Percentiles rank a stretch among this genome's conserved stretches.
Evolutionary conservation across 2,113 vertebrate genomes (phyloP).

Genomic region (Silurus meridionalis): DNA sequence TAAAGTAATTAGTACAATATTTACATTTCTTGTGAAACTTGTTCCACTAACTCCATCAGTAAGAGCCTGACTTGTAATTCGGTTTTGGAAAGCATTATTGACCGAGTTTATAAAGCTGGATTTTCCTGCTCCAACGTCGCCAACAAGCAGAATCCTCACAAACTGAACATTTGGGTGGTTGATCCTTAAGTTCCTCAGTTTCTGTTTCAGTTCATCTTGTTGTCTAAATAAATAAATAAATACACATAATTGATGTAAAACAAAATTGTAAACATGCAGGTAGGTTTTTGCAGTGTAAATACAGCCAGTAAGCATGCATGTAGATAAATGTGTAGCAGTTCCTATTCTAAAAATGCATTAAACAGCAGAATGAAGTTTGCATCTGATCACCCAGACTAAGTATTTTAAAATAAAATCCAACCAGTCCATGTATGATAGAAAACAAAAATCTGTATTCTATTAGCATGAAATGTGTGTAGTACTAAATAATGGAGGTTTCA

Average conservation of each 20-base stretch:
- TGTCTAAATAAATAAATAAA: not conserved
- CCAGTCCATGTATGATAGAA: no score
- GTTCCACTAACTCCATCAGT: not conserved
- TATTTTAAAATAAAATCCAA: no score
- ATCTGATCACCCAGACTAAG: no score
- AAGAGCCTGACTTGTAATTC: conserved; percentile 6
- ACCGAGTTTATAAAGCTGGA: conserved; percentile 46
- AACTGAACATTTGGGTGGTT: not conserved
- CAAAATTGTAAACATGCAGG: not conserved
- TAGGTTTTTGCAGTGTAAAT: not conserved
- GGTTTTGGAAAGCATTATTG: conserved; percentile 9
- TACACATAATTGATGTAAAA: not conserved
- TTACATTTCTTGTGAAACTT: conserved; percentile 20
- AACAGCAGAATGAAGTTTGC: no score
- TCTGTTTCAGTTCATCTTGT: not conserved
- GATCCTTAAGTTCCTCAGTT: not conserved
- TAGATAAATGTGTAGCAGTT: no score
- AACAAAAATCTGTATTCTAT: no score
- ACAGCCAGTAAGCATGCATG: no score
- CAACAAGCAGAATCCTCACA: conserved; percentile 21
- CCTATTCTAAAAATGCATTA: no score
- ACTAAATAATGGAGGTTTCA: no score
- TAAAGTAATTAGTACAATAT: not conserved
- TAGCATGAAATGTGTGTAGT: no score
- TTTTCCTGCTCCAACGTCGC: conserved; percentile 32